These are phyloP conservation scores for Cyprinodon variegatus DNA, from an alignment of 2,113 vertebrate species.

Conservation along the genomic window DNA sequence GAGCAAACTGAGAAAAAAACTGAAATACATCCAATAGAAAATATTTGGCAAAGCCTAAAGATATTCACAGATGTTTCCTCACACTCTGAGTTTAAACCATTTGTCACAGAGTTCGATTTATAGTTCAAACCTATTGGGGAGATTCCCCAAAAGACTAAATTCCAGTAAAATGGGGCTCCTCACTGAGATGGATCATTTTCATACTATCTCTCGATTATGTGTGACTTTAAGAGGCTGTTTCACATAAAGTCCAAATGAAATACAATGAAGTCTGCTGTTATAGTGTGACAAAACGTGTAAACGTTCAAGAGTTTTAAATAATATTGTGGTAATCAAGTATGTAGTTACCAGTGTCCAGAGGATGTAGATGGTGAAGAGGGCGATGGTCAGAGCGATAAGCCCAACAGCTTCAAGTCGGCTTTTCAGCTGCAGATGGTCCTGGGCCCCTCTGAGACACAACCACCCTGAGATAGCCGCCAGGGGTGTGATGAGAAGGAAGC, in stretches of 20 bases:
- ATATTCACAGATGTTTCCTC: no score
- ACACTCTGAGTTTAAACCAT: neutral
- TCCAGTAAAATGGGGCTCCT: neutral
- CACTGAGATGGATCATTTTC: neutral
- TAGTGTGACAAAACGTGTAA: neutral
- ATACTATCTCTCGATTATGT: neutral
- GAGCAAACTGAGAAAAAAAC: neutral
- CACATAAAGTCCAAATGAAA: neutral
- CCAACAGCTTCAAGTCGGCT: conserved; percentile 95
- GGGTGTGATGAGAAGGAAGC: conserved; percentile 96
- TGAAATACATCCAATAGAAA: neutral
- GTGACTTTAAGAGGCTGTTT: no score
- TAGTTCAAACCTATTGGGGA: neutral
- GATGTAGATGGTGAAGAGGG: conserved; percentile 97
- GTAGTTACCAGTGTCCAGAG: conserved; percentile 94
- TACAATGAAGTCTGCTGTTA: neutral
- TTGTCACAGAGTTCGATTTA: neutral
- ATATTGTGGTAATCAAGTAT: neutral
- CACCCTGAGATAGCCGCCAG: conserved; percentile 95
- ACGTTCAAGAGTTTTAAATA: neutral
- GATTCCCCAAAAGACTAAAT: neutral
- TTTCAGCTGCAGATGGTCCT: conserved; percentile 95
- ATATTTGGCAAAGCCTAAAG: neutral
- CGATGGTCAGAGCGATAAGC: conserved; percentile 96
- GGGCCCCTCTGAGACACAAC: conserved; percentile 94